Conservation (phyloP, 2,888 invertebrate species). For the Dasysyrphus tricinctus region DNA sequence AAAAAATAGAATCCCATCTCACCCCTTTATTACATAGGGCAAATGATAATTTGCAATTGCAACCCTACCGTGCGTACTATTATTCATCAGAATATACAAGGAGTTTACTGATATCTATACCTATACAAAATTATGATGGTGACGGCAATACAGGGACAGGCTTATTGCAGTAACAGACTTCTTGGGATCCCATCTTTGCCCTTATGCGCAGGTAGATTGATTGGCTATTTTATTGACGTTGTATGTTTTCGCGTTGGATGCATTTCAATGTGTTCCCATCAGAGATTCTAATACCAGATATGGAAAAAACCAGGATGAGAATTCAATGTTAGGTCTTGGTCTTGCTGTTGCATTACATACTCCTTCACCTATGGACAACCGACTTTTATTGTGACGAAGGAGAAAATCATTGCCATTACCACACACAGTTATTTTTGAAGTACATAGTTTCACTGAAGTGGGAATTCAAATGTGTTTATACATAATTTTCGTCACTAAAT, state of each 20-base stretch:
- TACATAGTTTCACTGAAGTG: background rate
- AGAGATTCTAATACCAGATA: constrained; percentile 47
- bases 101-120: background rate
- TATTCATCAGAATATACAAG: background rate
- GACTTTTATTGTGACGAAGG: background rate
- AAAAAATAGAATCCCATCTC: no score
- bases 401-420: background rate
- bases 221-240: constrained; percentile 64
- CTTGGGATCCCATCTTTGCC: constrained; percentile 45
- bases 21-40: no score
- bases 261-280: constrained; percentile 41
- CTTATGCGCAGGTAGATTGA: constrained; percentile 69
- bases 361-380: background rate
- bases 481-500: no score
- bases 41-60: background rate
- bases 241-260: constrained; percentile 34
- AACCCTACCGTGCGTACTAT: background rate
- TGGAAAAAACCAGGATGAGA: constrained; percentile 59
- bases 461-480: background rate
- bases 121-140: background rate
- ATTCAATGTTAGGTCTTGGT: constrained; percentile 33
- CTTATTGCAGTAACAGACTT: constrained; percentile 10
- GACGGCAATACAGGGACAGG: background rate
- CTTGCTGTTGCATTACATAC: background rate
- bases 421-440: background rate